Conservation (phyloP, 2,888 invertebrate genomes). For the Oxystoma pomonae region DNA sequence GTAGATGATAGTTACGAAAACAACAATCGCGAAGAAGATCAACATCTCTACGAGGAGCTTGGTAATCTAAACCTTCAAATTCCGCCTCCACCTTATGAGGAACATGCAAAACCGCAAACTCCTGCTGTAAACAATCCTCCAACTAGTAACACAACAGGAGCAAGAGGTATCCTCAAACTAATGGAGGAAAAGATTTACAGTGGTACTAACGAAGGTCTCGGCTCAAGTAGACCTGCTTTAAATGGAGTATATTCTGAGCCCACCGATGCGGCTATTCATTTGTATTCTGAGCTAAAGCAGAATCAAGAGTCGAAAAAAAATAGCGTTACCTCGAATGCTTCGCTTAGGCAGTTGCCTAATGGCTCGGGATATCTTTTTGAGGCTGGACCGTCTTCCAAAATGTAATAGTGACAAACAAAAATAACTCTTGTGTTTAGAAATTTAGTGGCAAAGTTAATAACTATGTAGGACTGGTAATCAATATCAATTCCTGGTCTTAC, state of each 20-base stretch:
- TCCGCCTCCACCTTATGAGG: conserved; percentile 53
- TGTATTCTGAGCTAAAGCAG: conserved; percentile 54
- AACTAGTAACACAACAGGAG: conserved; percentile 38
- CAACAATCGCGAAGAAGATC: conserved; percentile 47
- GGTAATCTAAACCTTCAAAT: conserved; percentile 56
- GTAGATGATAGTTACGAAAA: conserved; percentile 63
- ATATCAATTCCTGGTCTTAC: too few species aligned
- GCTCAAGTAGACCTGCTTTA: conserved; percentile 36
- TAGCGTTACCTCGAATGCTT: conserved; percentile 38
- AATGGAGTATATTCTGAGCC: conserved; percentile 56
- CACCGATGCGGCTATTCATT: conserved; percentile 52
- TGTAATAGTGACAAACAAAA: conserved; percentile 13
- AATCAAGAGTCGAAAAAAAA: conserved; percentile 37
- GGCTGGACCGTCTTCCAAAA: conserved; percentile 32
- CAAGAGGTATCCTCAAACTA: conserved; percentile 57
- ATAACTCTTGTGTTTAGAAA: too few species aligned
- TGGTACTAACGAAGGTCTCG: conserved; percentile 24
- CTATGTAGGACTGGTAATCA: too few species aligned
- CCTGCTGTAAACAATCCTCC: conserved; percentile 12
- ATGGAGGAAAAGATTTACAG: conserved; percentile 55
- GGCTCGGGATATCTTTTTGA: conserved; percentile 49
- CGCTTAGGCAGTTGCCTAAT: conserved; percentile 65
- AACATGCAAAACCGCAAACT: conserved; percentile 41
- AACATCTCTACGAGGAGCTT: conserved; percentile 48
- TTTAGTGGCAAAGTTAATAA: too few species aligned